Percentiles rank a stretch among this genome's conserved stretches.
Conservation (phyloP, 2,113 vertebrate species). For the Catharus fuscescens region DNA sequence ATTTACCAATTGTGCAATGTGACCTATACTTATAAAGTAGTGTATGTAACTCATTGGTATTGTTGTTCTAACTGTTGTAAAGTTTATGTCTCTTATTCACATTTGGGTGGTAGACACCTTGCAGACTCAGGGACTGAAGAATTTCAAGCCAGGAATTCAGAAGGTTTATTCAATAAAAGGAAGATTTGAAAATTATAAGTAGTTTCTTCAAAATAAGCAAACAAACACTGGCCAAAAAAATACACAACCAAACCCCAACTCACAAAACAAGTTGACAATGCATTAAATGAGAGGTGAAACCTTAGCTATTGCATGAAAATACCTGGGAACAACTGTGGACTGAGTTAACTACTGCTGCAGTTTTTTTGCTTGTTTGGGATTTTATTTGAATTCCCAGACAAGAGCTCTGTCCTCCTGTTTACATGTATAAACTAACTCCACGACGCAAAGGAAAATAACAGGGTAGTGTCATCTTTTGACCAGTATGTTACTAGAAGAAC, state of each 20-base stretch:
- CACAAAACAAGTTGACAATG: background rate
- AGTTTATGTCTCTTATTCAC: background rate
- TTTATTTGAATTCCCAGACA: background rate
- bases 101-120: background rate
- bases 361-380: background rate
- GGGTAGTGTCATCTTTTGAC: background rate
- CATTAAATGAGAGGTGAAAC: background rate
- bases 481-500: background rate
- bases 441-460: background rate
- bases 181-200: background rate
- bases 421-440: background rate
- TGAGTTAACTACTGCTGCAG: background rate
- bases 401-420: background rate
- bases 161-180: background rate
- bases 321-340: background rate
- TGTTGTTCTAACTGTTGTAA: background rate
- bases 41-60: accelerated
- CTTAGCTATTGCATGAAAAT: background rate
- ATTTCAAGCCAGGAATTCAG: background rate
- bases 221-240: background rate
- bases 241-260: background rate
- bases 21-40: background rate
- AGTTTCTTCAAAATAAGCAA: background rate
- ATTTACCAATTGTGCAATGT: background rate
- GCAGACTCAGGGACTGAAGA: background rate